These are phyloP conservation scores for Hipposideros armiger DNA, from an alignment of 2,113 vertebrate species.

Conservation along the genomic window DNA sequence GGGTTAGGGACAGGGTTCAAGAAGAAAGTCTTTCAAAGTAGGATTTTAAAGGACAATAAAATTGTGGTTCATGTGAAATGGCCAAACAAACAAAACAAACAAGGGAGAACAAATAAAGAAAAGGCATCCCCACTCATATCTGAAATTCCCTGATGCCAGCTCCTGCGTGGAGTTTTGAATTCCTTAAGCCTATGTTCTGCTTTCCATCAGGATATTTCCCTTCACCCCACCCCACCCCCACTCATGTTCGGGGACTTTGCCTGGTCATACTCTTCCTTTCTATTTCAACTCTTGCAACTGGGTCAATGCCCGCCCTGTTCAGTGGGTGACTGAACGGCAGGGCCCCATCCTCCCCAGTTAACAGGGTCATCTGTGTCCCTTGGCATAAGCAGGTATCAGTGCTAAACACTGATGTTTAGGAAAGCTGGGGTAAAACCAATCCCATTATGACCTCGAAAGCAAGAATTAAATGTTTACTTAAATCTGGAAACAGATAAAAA, in stretches of 20 bases:
- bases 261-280: neutral
- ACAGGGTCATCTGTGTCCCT: neutral
- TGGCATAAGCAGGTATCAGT: neutral
- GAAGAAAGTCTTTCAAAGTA: neutral
- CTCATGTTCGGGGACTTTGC: neutral
- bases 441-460: slow-evolving; percentile 19
- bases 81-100: neutral
- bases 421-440: slow-evolving; percentile 38
- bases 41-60: slow-evolving; percentile 36
- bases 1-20: neutral
- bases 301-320: neutral
- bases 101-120: neutral
- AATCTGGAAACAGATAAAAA: slow-evolving; percentile 51
- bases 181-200: neutral
- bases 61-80: neutral
- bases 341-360: neutral
- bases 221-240: neutral
- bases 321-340: neutral
- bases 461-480: slow-evolving; percentile 40
- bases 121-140: neutral
- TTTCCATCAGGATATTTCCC: neutral
- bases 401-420: neutral
- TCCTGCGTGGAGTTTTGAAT: neutral
- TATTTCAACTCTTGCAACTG: neutral
- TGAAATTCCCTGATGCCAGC: neutral